These are phyloP conservation scores for Acrossocheilus wenchowensis DNA, from an alignment of 2,797 vertebrate species.

Conservation along the genomic window DNA sequence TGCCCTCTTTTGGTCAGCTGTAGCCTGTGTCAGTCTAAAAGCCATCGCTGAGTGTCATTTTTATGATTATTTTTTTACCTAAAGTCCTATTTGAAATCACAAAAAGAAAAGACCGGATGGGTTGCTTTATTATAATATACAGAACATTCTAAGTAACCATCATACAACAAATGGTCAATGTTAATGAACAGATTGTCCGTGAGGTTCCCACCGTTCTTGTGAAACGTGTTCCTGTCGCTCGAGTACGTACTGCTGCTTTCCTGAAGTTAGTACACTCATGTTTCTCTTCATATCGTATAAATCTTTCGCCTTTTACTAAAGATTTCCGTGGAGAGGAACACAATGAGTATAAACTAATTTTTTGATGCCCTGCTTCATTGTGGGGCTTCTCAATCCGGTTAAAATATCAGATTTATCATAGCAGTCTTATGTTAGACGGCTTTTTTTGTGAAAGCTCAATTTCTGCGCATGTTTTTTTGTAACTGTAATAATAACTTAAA, in stretches of 20 bases:
- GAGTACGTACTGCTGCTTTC: background rate
- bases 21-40: background rate
- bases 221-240: background rate
- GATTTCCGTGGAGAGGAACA: constrained; percentile 12
- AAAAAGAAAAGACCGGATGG: background rate
- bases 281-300: background rate
- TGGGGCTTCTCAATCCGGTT: no score
- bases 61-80: background rate
- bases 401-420: no score
- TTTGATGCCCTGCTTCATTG: background rate
- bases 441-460: no score
- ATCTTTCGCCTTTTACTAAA: constrained; percentile 37
- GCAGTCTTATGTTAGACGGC: no score
- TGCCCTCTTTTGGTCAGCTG: background rate
- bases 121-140: background rate
- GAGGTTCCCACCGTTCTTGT: background rate
- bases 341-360: background rate
- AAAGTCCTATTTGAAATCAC: background rate
- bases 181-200: background rate
- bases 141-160: no score
- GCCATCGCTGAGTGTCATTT: background rate
- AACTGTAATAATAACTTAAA: no score
- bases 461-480: no score
- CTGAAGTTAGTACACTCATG: accelerated
- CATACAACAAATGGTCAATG: no score